Percentiles rank a stretch among this genome's conserved stretches.
phyloP scores from a whole-genome alignment of 2,797 vertebrate genomes.

The Notoglanidium macrostoma region DNA sequence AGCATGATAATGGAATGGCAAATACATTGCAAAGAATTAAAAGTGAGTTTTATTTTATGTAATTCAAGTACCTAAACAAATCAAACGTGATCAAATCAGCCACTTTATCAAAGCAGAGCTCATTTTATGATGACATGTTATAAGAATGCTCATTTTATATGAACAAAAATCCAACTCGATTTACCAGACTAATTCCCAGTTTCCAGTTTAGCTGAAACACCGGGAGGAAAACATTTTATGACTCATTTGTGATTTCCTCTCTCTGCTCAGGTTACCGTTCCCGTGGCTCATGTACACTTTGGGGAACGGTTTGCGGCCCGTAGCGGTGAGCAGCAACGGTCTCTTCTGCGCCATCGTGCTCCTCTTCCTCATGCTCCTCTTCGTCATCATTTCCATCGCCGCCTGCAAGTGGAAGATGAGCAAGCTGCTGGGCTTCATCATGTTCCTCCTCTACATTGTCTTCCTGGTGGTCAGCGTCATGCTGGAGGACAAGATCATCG shows the following conservation, averaged over 20 bases:
- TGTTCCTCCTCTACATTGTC: conserved; percentile 92
- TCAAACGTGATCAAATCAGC: not conserved
- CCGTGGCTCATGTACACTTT: conserved; percentile 87
- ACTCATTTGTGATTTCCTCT: not conserved
- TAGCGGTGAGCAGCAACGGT: conserved; percentile 90
- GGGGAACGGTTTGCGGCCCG: conserved; percentile 75
- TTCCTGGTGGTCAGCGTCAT: conserved; percentile 91
- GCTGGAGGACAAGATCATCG: conserved; percentile 87
- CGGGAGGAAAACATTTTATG: not conserved
- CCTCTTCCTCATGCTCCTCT: conserved; percentile 94
- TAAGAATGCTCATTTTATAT: no score
- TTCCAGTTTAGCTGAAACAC: not conserved
- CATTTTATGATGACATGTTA: not conserved
- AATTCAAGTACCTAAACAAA: not conserved
- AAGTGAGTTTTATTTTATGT: no score
- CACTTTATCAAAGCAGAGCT: not conserved
- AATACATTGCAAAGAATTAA: no score
- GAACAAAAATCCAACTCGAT: no score
- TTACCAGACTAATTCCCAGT: not conserved
- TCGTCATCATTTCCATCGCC: conserved; percentile 90
- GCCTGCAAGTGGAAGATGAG: conserved; percentile 91
- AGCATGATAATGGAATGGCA: not conserved
- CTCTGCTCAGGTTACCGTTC: conserved; percentile 80
- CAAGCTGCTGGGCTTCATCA: conserved; percentile 86
- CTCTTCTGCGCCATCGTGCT: conserved; percentile 93